Evolutionary conservation across 1,140 invertebrate species (phyloP).

Genomic region (Catajapyx aquilonaris): DNA sequence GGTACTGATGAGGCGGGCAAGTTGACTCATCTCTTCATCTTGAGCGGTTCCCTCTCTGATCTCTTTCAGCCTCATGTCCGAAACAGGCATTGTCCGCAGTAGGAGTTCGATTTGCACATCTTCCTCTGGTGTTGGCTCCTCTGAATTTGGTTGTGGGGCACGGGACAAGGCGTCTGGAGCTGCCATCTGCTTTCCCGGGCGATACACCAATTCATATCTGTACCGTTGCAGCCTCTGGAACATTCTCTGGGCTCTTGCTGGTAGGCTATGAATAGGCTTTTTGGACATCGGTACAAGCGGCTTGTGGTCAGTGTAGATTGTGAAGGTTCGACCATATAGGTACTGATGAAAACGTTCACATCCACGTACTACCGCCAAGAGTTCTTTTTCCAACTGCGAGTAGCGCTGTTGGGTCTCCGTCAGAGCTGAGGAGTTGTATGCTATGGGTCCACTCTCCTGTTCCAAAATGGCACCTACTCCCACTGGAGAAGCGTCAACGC

Average conservation of each 20-base stretch:
- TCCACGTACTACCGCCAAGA: constrained; percentile 17
- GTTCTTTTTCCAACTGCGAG: constrained; percentile 22
- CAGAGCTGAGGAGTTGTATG: constrained; percentile 18
- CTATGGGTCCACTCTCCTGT: constrained; percentile 19
- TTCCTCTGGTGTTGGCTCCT: constrained; percentile 7
- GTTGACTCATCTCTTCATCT: no score
- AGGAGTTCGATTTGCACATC: constrained; percentile 1
- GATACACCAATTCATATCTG: constrained; percentile 13
- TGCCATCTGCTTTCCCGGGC: constrained; percentile 6
- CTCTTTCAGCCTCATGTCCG: constrained; percentile 1
- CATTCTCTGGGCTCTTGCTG: constrained; percentile 22
- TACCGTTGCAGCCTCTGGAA: constrained; percentile 20
- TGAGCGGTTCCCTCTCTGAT: no score
- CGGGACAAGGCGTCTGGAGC: constrained; percentile 20
- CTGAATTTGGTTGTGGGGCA: constrained; percentile 6
- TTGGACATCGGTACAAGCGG: constrained; percentile 18
- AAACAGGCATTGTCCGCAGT: not conserved
- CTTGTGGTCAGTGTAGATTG: constrained; percentile 17
- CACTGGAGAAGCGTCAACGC: constrained; percentile 17
- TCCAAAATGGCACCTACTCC: constrained; percentile 20
- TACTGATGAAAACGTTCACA: constrained; percentile 20
- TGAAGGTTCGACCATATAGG: constrained; percentile 17
- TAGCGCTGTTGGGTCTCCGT: constrained; percentile 17
- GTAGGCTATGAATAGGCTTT: constrained; percentile 19
- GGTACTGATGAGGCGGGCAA: no score